These are phyloP conservation scores for Desoria tigrina DNA, from an alignment of 2,888 invertebrate species.

Conservation along the genomic window DNA sequence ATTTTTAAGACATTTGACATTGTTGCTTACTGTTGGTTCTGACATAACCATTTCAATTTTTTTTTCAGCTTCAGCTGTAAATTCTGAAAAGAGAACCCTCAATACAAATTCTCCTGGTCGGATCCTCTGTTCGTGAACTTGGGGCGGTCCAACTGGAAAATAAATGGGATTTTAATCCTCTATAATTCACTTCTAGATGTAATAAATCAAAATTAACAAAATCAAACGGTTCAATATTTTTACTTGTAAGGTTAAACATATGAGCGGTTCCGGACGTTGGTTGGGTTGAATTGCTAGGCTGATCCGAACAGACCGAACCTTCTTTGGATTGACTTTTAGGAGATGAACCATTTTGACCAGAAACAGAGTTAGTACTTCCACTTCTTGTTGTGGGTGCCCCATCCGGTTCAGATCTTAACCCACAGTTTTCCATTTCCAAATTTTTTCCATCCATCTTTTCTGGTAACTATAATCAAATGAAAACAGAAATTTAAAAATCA, in stretches of 20 bases:
- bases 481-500: conserved; percentile 3
- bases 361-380: conserved; percentile 38
- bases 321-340: conserved; percentile 28
- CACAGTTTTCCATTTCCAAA: conserved; percentile 39
- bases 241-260: neutral
- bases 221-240: neutral
- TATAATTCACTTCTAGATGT: neutral
- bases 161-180: neutral
- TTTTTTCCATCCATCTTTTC: conserved; percentile 20
- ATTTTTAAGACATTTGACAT: neutral
- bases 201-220: neutral
- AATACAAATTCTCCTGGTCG: conserved; percentile 95
- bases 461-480: conserved; percentile 32
- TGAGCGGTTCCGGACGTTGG: too few species aligned
- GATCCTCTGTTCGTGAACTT: conserved; percentile 33
- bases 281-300: conserved; percentile 22
- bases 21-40: conserved; percentile 73
- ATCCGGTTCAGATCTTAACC: conserved; percentile 47
- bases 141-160: neutral
- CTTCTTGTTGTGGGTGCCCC: conserved; percentile 47
- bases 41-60: conserved; percentile 94
- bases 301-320: conserved; percentile 34
- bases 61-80: conserved; percentile 88
- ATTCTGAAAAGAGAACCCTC: conserved; percentile 91
- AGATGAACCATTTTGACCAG: conserved; percentile 37